These are phyloP conservation scores for Calliphora vicina DNA, from an alignment of 1,140 invertebrate genomes.

Conservation along the genomic window DNA sequence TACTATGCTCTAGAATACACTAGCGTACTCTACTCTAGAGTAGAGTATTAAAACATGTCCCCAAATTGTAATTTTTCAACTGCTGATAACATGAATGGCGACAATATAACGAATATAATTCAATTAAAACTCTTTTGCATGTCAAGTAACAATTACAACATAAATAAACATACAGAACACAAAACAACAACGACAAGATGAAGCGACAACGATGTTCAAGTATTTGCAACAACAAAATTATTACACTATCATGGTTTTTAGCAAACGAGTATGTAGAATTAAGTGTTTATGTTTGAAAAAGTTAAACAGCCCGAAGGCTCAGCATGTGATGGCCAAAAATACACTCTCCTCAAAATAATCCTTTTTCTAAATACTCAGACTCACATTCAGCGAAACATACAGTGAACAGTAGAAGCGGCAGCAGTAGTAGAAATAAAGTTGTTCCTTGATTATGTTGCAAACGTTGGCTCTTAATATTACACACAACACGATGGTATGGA, in stretches of 20 bases:
- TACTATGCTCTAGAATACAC: too few species aligned
- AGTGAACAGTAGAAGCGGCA: not conserved
- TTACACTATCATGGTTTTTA: not conserved
- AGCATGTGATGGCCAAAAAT: not conserved
- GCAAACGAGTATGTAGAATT: not conserved
- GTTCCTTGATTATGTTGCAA: not conserved
- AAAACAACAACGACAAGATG: not conserved
- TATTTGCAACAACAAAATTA: not conserved
- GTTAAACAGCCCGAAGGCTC: slow-evolving; percentile 11
- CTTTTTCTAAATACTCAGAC: not conserved
- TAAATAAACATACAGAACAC: not conserved
- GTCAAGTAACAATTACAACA: slow-evolving; percentile 36
- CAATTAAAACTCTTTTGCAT: slow-evolving; percentile 38
- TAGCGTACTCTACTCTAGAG: too few species aligned
- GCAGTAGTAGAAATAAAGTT: not conserved
- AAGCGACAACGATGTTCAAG: not conserved
- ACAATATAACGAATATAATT: slow-evolving; percentile 34
- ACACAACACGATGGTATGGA: not conserved
- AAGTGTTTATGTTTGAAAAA: slow-evolving; percentile 17
- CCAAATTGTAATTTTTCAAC: not conserved
- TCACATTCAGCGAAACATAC: not conserved
- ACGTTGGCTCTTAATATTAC: not conserved
- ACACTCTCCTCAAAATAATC: not conserved
- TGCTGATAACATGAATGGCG: slow-evolving; percentile 7
- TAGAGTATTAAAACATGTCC: too few species aligned